Evolutionary conservation across 1,140 invertebrate species (phyloP), one percentile per base, ranked within the genome.

Genomic region (Oscheius sp.): DNA sequence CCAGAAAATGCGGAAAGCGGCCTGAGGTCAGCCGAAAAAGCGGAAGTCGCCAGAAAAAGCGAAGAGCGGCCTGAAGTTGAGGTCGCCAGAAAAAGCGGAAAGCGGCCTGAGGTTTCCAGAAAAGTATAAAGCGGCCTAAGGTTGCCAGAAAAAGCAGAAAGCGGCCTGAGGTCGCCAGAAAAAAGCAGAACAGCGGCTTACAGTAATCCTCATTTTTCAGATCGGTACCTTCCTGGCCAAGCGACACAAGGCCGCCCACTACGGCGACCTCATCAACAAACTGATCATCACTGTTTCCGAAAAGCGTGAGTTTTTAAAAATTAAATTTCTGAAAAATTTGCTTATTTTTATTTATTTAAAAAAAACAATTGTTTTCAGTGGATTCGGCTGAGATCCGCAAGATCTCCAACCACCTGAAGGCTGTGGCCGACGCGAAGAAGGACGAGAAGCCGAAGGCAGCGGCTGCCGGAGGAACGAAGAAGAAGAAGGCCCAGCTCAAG

Each of bases 181-280:
- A n/a, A n/a, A n/a, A n/a, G n/a, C n/a, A n/a, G n/a, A n/a, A n/a
- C n/a, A n/a, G n/a, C n/a, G n/a, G n/a, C n/a, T n/a, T n/a, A n/a
- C n/a, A n/a, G n/a, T n/a, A n/a, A 42, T 42, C 10, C 10, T 42
- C 38, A n/a, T 42, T 64, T 42, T 64, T 1, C 35, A 67, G 66
- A 31, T 67, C 35, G 72, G 63, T 35, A 55, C 31, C 31, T 74
- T 74, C 32, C 31, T 74, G 35, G 72, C 72, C 7, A 59, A 52
- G 15, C 34, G 72, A 13, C 52, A 68, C 20, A 67, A 67, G 29
- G 72, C 72, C 20, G 52, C 63, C 35, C 34, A 68, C 32, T 74
- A 74, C 45, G 72, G 72, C 42, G 72, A 74, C 36, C 38, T 74
- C 26, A 38, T 74, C 32, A 38, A 32, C 32, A 68, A 68, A 49